Evolutionary conservation across 2,113 vertebrate genomes (phyloP).

Genomic region (Triplophysa siluroides): DNA sequence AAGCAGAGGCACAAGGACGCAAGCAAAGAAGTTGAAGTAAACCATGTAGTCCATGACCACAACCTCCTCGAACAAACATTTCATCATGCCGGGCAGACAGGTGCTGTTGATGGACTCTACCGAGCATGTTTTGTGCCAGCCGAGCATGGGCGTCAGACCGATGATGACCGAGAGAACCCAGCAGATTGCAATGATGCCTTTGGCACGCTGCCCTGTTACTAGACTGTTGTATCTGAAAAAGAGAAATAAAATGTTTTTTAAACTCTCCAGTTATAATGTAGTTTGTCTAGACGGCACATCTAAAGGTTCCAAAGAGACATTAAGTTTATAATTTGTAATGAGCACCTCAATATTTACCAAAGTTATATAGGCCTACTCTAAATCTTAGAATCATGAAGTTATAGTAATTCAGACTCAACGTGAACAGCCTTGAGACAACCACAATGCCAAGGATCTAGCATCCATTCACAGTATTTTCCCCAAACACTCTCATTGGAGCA

Average conservation of each 20-base stretch:
- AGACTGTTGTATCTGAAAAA: constrained; percentile 88
- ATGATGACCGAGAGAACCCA: constrained; percentile 94
- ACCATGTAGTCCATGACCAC: constrained; percentile 97
- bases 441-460: neutral
- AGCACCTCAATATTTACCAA: too few species aligned
- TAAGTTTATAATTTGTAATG: too few species aligned
- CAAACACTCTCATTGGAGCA: constrained; percentile 29
- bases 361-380: too few species aligned
- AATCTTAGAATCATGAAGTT: neutral
- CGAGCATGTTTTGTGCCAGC: constrained; percentile 77
- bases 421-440: neutral
- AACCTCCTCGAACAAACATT: constrained; percentile 86
- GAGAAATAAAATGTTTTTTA: constrained; percentile 6
- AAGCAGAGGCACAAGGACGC: constrained; percentile 87
- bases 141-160: constrained; percentile 93
- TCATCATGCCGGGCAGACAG: constrained; percentile 73
- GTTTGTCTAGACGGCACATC: constrained; percentile 17
- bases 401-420: neutral
- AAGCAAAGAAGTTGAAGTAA: constrained; percentile 95
- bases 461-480: constrained; percentile 12
- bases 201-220: constrained; percentile 87
- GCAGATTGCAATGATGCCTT: constrained; percentile 88
- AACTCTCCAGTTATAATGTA: neutral
- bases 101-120: neutral
- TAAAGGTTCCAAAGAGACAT: constrained; percentile 3